phyloP scores from a whole-genome alignment of 2,113 vertebrate genomes.

The Bettongia penicillata region DNA sequence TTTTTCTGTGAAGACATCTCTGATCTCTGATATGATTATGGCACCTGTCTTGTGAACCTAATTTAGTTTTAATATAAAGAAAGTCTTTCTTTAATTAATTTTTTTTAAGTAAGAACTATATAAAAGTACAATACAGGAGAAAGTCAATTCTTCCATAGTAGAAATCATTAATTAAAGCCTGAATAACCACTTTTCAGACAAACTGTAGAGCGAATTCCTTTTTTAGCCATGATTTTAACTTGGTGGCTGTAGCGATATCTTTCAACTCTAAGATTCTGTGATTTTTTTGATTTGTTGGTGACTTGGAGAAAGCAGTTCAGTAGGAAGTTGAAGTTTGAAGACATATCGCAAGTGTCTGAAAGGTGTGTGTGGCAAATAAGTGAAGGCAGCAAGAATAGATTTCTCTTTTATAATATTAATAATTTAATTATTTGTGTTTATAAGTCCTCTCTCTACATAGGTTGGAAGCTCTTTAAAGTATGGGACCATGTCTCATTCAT shows the following conservation, averaged over 20 bases:
- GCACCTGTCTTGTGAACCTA: not conserved
- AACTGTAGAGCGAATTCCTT: not conserved
- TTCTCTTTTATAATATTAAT: not conserved
- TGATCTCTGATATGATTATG: not conserved
- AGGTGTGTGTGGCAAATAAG: not conserved
- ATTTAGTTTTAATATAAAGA: not conserved
- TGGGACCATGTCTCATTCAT: not conserved
- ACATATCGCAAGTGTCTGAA: not conserved
- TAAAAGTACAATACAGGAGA: not conserved
- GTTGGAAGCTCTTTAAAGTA: not conserved
- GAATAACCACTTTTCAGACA: not conserved
- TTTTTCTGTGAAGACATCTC: not conserved
- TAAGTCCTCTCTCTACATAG: not conserved
- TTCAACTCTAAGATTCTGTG: not conserved
- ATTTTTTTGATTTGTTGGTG: not conserved
- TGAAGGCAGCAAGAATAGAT: not conserved
- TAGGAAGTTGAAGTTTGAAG: not conserved
- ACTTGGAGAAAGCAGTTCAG: not conserved
- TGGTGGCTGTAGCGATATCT: not conserved
- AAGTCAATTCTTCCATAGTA: not conserved
- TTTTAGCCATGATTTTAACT: not conserved
- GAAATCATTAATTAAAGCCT: not conserved
- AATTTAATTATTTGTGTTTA: not conserved
- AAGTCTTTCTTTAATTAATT: not conserved
- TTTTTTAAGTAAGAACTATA: not conserved